These are phyloP conservation scores for Drosophila lutescens DNA, from an alignment of 2,888 invertebrate species.

Conservation along the genomic window DNA sequence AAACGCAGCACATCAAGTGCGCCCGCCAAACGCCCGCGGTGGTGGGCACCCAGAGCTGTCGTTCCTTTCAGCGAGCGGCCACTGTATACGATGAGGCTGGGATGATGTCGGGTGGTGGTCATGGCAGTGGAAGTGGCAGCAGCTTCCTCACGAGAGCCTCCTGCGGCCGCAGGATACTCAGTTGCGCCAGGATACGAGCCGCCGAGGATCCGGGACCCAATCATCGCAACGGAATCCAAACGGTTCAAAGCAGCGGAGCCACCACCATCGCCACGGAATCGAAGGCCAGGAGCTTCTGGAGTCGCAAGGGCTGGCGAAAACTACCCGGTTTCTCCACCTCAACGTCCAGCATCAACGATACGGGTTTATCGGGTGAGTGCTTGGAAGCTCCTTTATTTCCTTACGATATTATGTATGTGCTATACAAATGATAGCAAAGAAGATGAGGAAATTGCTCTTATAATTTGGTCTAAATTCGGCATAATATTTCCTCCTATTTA, in stretches of 20 bases:
- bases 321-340: slow-evolving; percentile 90
- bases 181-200: slow-evolving; percentile 85
- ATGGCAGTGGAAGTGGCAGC: slow-evolving; percentile 30
- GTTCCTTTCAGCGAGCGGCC: slow-evolving; percentile 81
- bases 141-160: slow-evolving; percentile 81
- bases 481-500: too few relatives aligned
- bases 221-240: slow-evolving; percentile 6
- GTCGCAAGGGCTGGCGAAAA: slow-evolving; percentile 91
- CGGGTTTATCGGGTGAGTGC: slow-evolving; percentile 87
- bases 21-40: slow-evolving; percentile 45
- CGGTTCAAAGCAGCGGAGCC: background rate
- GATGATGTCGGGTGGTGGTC: background rate
- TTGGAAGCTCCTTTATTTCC: background rate
- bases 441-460: too few relatives aligned
- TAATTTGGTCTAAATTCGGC: too few relatives aligned
- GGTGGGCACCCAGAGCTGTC: slow-evolving; percentile 77
- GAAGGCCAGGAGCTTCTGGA: slow-evolving; percentile 87
- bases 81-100: slow-evolving; percentile 52
- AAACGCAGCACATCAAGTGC: slow-evolving; percentile 78
- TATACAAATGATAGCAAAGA: too few relatives aligned
- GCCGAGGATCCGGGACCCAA: slow-evolving; percentile 84
- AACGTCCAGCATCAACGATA: slow-evolving; percentile 89
- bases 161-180: slow-evolving; percentile 84
- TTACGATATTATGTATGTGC: background rate
- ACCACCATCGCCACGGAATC: slow-evolving; percentile 70